Evolutionary conservation across 2,797 vertebrate species (phyloP), one percentile per base, ranked within the genome.

Genomic region (Peromyscus aztecus): DNA sequence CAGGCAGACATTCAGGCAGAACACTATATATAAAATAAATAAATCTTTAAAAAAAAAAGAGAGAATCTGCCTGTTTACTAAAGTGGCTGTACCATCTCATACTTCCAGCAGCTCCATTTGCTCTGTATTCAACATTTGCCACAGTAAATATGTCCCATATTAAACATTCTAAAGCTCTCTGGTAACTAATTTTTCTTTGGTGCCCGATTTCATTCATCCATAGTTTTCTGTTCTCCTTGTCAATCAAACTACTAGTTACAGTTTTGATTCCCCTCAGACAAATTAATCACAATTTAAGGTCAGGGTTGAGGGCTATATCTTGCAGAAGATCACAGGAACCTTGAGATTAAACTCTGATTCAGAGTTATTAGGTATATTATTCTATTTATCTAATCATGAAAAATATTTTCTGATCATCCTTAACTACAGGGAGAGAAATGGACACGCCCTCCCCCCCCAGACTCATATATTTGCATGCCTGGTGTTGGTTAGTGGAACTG

Each of bases 311-410:
- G 75, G 75, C 37, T 93, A 9, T 69, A 80, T 76, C 43, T 34
- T 88, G n/a, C 4, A 95, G 67, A 4, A 84, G 40, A 81, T 84
- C 34, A 94, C 59, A 40, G 43, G 65, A 93, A 85, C 9, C 24
- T 6, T 86, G 40, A 49, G 49, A 85, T 29, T n/a, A 88, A 94
- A 69, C 46, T 10, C 40, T 73, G 21, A 93, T 78, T 71, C 46
- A 92, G 49, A 83, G 78, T 29, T 40, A 88, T 5, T 52, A 24
- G 37, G 40, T 43, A 46, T 80, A 71, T 63, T 80, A 76, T 34
- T 96, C 29, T 85, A 85, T 24, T 95, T 31, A 92, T 65, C 46
- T 71, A 75, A 80, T 63, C 37, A 92, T 43, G 46, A 95, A 94
- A 95, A 96, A 76, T 82, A 40, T 88, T 31, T 67, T 84, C 4